Evolutionary conservation across 2,888 invertebrate species (phyloP).

Genomic region (Melieria omissa): DNA sequence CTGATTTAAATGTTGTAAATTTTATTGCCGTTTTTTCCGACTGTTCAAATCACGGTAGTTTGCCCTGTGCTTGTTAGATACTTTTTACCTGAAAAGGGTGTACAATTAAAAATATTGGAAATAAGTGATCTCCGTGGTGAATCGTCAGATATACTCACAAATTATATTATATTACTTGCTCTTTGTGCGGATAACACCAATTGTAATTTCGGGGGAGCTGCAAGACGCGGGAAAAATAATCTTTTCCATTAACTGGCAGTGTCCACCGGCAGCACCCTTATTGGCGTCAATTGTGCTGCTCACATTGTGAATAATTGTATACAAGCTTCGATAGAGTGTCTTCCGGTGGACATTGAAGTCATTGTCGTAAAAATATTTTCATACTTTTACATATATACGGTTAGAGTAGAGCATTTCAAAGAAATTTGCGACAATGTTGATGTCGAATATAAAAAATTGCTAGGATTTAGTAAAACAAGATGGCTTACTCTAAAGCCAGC

Average conservation of each 20-base stretch:
- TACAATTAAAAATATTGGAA: slow-evolving; percentile 38
- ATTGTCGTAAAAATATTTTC: slow-evolving; percentile 40
- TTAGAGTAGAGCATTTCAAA: slow-evolving; percentile 31
- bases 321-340: slow-evolving; percentile 35
- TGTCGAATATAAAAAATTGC: slow-evolving; percentile 26
- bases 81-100: slow-evolving; percentile 39
- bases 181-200: slow-evolving; percentile 40
- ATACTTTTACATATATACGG: slow-evolving; percentile 38
- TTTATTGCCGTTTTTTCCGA: slow-evolving; percentile 39
- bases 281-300: slow-evolving; percentile 39
- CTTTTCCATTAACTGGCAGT: slow-evolving; percentile 31
- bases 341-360: slow-evolving; percentile 40
- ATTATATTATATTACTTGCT: slow-evolving; percentile 36
- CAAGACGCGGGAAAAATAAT: slow-evolving; percentile 37
- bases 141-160: slow-evolving; percentile 40
- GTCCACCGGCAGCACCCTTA: slow-evolving; percentile 29
- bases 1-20: slow-evolving; percentile 32
- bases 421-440: slow-evolving; percentile 23
- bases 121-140: slow-evolving; percentile 36
- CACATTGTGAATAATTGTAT: slow-evolving; percentile 40
- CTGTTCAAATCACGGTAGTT: slow-evolving; percentile 41
- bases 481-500: slow-evolving; percentile 28
- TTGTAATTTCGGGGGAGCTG: slow-evolving; percentile 39
- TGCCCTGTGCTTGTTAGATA: slow-evolving; percentile 42
- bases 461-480: slow-evolving; percentile 24